Evolutionary conservation across 2,797 vertebrate genomes (phyloP), one percentile per base, ranked within the genome.

Genomic region (Enoplosus armatus): DNA sequence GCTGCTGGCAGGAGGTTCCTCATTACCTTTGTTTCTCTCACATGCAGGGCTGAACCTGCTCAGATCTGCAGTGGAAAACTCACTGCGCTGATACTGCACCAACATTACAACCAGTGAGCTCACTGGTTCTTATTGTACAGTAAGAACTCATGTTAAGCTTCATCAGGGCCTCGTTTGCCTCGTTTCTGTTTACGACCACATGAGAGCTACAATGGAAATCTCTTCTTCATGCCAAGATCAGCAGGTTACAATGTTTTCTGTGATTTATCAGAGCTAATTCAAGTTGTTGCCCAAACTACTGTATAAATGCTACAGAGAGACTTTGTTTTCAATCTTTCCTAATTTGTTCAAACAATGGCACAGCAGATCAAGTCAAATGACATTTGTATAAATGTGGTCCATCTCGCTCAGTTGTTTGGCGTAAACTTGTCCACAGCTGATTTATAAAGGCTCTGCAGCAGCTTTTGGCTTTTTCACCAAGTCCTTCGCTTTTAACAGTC

Each of bases 181-280:
- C 20, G 24, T 75, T 43, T 82, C 35, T n/a, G 2, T 75, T 86
- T 60, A 80, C 1, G 50, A 81, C 53, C 71, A 18, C 31, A 26
- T 65, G 53, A 18, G 41, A 65, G 72, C 59, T 72, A 54, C 87
- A 70, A 81, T 80, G 77, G 88, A 84, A 89, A 86, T 78, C 5
- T 20, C 4, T 6, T 9, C 26, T 20, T 43, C 3, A 1, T 62
- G 83, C 85, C 84, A 84, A 66, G 62, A 62, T 55, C 56, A 69
- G 61, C 50, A 55, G 39, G 55, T 82, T 54, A 16, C 12, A 1
- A 15, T 27, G 63, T 53, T 85, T 80, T 68, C 70, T 77, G 75
- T 33, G 35, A 72, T 68, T 12, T 8, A 56, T 84, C 71, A 74
- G 54, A 58, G 24, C 14, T 3, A 12, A 26, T 62, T 41, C 55